Evolutionary conservation across 2,113 vertebrate genomes (phyloP), one percentile per base, ranked within the genome.

Genomic region (Sphyrna mokarran): DNA sequence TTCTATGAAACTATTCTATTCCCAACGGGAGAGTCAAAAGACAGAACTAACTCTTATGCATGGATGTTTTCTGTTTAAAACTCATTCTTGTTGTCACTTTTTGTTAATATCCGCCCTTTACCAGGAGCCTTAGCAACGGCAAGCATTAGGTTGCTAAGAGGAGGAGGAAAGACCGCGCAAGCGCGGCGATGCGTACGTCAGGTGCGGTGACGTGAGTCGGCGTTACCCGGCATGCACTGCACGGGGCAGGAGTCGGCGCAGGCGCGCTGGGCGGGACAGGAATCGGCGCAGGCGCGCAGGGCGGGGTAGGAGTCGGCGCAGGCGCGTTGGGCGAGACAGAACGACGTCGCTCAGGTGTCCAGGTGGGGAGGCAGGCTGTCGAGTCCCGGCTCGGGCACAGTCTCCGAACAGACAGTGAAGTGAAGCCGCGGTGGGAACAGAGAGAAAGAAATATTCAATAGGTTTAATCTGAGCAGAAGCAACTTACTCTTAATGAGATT

Each of bases 71-170:
- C 20, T 63, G 10, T 11, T 63, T 63, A 68, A 68, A 68, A 68
- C 3, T 18, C 14, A 68, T 3, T 68, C 22, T 72, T 72, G 70
- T 29, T 72, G 5, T 23, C 20, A 20, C 14, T 63, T 63, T 76
- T 76, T 26, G 29, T 29, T 40, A 40, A 83, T 20, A 2, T 83
- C 11, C 26, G 0, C 80, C 14, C 10, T 16, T 90, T 26, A 0
- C 6, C 6, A 66, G 2, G 2, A 33, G 29, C 33, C 61, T 43
- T 16, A 63, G 61, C 61, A 93, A 93, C 89, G 16, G 8, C 33
- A 37, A 40, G 89, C 89, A 8, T 93, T n/a, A 61, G 33, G 89
- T 93, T 93, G 89, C 89, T 93, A 93, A 22, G 89, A 29, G 26
- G 5, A 43, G 69, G 1, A 54, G 48, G 3, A 4, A 4, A 54